Evolutionary conservation across 2,797 vertebrate genomes (phyloP), one percentile per base, ranked within the genome.

Genomic region (Acanthopagrus latus): DNA sequence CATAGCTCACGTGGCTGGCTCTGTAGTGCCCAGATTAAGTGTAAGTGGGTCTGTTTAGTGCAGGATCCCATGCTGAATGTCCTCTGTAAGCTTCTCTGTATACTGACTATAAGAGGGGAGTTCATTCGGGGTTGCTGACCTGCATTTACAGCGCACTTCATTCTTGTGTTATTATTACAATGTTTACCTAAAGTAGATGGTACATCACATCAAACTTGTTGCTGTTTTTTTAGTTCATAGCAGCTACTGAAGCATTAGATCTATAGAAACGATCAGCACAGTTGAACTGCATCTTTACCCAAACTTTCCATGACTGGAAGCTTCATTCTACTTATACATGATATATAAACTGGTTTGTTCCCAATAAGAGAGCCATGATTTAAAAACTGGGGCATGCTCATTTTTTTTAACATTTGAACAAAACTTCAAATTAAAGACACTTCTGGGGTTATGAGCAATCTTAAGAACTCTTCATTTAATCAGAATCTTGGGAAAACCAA

Each of bases 21-120:
- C 79, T 81, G 64, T 74, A 86, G 70, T 58, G 58, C 51, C 60
- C 58, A 87, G 78, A 88, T 87, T 83, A 78, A 84, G 71, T 71
- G 25, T 46, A 76, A 84, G 72, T 74, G 71, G 57, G 59, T 69
- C 33, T 77, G 50, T 81, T 72, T 68, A 79, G 55, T 43, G n/a
- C 20, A 51, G 76, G 13, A 57, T 47, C 44, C 62, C 56, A 56
- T 51, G 50, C 64, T 58, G n/a, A 65, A 29, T 70, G 54, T 47
- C 10, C 68, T 76, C 65, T 71, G 43, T 54, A 38, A 72, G 20
- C 43, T 62, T 7, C 43, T 64, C 50, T 71, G 50, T 52, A 5
- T 25, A 9, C 10, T 23, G 17, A 59, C 66, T 71, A 50, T 27
- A 47, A 47, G 44, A 2, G 14, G 48, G 27, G 46, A 29, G 47